Base-by-base conservation (phyloP, 2,797 vertebrate species). In the Mionectes olivaceus region DNA sequence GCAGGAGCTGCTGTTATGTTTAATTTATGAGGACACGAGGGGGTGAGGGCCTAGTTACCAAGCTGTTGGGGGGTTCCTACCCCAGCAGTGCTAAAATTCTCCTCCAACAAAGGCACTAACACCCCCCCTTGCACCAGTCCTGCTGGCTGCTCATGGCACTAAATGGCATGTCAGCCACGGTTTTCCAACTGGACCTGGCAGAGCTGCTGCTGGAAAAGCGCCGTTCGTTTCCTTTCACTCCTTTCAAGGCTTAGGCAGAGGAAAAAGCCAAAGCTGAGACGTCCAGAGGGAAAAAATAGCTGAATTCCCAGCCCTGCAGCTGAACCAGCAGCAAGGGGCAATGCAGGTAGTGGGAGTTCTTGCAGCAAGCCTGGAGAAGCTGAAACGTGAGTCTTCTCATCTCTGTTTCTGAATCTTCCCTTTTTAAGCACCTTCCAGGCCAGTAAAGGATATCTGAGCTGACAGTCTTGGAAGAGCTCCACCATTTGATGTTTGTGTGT, bases 1-100 rank as follows among this genome's bases (percentile, higher is more conserved):
- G 87, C 83, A 37, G 86, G 88, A 94, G 95, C 97, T 98, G 97
- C 97, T 96, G 96, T 97, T 98, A 98, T 98, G 97, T 98, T 98
- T 98, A 98, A 99, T 99, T 99, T 98, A 99, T 98, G 98, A 99
- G 97, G 96, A 97, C 97, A 97, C 84, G 55, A 98, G 97, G 93
- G 97, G 97, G 47, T 97, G 97, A 98, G 97, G 97, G 94, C 96
- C 97, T 98, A 98, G 97, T 98, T 98, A 97, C 98, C 98, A 98
- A 98, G 97, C 98, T 98, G 97, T 91, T 89, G 97, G 92, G 97
- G 98, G 98, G 98, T 96, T 98, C 97, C 97, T 96, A 95, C 96
- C 97, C 97, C 96, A 94, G 94, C 97, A 82, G 70, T 89, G 94
- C 91, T 95, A 87, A 95, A 95, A 97, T 96, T 95, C 43, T 74